Base-by-base conservation (phyloP, 2,113 vertebrate genomes). In the Oncorhynchus kisutch region DNA sequence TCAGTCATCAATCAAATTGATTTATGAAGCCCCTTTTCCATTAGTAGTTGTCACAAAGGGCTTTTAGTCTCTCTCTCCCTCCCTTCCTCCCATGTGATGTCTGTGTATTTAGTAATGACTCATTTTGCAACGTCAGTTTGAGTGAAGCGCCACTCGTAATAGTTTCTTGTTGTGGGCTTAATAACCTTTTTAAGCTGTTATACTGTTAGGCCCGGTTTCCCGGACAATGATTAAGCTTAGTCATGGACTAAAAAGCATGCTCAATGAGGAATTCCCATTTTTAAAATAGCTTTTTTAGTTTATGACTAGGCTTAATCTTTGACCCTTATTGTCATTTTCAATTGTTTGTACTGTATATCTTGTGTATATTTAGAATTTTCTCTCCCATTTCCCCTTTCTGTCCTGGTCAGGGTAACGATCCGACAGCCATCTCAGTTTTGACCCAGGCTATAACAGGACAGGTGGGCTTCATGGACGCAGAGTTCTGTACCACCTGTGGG, bases 401-500 rank as follows among this genome's bases (percentile, higher is more conserved):
- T 75, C 29, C 48, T 20, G n/a, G 3, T 27, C 82, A 99, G 97
- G 97, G 98, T 5, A 95, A 94, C 64, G 96, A 99, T 84, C 98
- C 98, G 57, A 97, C 97, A 4, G 97, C 98, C 16, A 93, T 99
- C 83, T 98, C 97, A 2, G 96, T 99, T 59, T 94, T 99, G 77
- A 98, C 96, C 16, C 98, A 99, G 89, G 97, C 97, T 16, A 96
- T 99, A 87, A 99, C 97, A 1, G 98, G 97, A 48, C 98, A 99
- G 89, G 95, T 99, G 67, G 98, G 97, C 24, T 98, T 99, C 85
- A 94, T 98, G 92, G 97, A 99, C 80, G 93, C 96, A 18, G 98
- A 99, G 77, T 99, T 99, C 86, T 99, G 98, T 68, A 97, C 96
- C 1, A 93, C 97, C 6, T 99, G 98, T 87, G 97, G 98, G 16